phyloP scores from a whole-genome alignment of 35 echinoderm and acorn worm genomes.

The Apostichopus japonicus region DNA sequence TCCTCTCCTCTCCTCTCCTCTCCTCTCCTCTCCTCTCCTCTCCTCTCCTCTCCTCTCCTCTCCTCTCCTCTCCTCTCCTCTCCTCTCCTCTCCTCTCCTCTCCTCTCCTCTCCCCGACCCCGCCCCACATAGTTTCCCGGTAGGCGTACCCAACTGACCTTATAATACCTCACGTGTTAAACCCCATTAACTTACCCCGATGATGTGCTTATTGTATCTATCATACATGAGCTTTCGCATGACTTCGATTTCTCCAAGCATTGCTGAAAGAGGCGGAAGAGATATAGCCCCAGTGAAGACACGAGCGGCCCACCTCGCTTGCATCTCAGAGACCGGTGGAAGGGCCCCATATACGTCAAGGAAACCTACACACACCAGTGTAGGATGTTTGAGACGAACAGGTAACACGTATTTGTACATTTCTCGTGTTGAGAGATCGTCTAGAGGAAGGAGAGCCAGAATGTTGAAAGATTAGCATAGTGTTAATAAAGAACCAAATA shows the following conservation, averaged over 20 bases:
- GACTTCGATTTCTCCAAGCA: slow-evolving; percentile 36
- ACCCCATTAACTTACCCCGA: not conserved
- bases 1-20: too few relatives aligned
- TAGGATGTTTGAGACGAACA: slow-evolving; percentile 36
- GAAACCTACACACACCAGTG: slow-evolving; percentile 44
- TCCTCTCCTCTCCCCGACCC: too few relatives aligned
- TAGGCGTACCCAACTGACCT: too few relatives aligned
- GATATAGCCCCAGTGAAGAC: slow-evolving; percentile 40
- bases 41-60: too few relatives aligned
- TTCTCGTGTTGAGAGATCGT: slow-evolving; percentile 36
- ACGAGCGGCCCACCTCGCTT: slow-evolving; percentile 51
- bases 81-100: too few relatives aligned
- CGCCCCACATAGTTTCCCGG: too few relatives aligned
- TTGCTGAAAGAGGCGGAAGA: slow-evolving; percentile 20
- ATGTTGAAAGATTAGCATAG: too few relatives aligned
- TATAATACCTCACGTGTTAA: not conserved
- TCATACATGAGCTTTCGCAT: slow-evolving; percentile 12
- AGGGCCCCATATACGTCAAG: slow-evolving; percentile 18
- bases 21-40: too few relatives aligned
- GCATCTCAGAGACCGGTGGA: slow-evolving; percentile 40
- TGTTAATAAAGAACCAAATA: too few relatives aligned
- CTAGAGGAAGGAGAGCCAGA: not conserved
- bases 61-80: too few relatives aligned
- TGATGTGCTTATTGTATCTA: slow-evolving; percentile 3
- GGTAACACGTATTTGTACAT: slow-evolving; percentile 70